A percentile compares a stretch with the other conserved stretches of the same genome.
Evolutionary conservation across 2,113 vertebrate species (phyloP).

Genomic region (Sinocyclocheilus maitianheensis): DNA sequence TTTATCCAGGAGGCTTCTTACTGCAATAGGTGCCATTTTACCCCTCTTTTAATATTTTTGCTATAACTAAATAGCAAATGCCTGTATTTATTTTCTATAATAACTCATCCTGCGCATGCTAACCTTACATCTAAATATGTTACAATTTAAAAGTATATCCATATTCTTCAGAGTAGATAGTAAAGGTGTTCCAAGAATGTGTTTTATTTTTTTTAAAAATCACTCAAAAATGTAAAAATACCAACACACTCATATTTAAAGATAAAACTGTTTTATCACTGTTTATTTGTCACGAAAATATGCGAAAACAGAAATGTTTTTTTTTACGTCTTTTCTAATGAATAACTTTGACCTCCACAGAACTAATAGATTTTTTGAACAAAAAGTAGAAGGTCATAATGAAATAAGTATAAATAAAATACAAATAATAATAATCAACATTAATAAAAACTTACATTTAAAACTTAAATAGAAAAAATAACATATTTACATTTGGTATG

Average conservation of each 20-base stretch:
- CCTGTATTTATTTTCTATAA: too few species aligned
- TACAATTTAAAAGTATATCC: background rate
- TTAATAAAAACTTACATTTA: slow-evolving; percentile 18
- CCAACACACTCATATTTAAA: slow-evolving; percentile 47
- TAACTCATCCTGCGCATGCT: background rate
- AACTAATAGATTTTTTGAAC: background rate
- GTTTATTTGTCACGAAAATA: slow-evolving; percentile 4
- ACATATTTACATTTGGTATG: slow-evolving; percentile 14
- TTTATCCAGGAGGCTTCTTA: too few species aligned
- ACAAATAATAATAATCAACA: slow-evolving; percentile 53
- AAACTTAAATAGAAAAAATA: slow-evolving; percentile 49
- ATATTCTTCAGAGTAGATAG: background rate
- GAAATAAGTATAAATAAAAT: slow-evolving; percentile 53
- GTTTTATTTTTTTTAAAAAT: background rate
- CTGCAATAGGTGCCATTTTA: too few species aligned
- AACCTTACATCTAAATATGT: background rate
- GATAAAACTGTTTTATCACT: background rate
- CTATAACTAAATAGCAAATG: too few species aligned
- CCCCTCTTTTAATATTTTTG: too few species aligned
- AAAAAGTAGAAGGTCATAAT: slow-evolving; percentile 40
- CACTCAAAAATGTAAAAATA: slow-evolving; percentile 49
- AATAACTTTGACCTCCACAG: background rate
- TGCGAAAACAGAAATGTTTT: background rate
- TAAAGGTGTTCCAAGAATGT: background rate
- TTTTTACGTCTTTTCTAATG: background rate